Evolutionary conservation across 2,113 vertebrate genomes (phyloP), one percentile per base, ranked within the genome.

Genomic region (Willisornis vidua): DNA sequence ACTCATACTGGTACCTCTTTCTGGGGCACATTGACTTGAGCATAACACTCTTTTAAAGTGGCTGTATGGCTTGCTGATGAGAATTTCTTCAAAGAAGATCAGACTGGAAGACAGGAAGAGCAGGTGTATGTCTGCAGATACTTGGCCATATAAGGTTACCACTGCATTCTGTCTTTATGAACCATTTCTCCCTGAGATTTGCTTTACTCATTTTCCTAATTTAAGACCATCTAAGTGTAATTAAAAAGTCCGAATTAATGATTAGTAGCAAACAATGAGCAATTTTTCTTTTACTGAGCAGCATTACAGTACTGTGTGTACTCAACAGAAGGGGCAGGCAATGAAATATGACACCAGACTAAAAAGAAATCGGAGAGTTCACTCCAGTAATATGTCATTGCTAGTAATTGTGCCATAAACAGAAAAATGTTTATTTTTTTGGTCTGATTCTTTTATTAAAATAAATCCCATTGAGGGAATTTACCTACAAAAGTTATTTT

Each of bases 321-420:
- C 22, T 71, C 74, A 95, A 89, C 35, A 71, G 66, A 90, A 91
- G 84, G 45, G 63, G 24, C 46, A 87, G 74, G 31, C 75, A 90
- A 39, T 86, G 88, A 97, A 96, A 88, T 90, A 96, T 7, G 61
- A 49, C 71, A 10, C 29, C 62, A 88, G 63, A 89, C 63, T 91
- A 79, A 86, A 85, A 96, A 76, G 90, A 92, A 97, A 92, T 85
- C 87, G 86, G 67, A 90, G 76, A 77, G n/a, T 91, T 96, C 93
- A 74, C 81, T 93, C 90, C 68, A 90, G 81, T 76, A 96, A 91
- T 95, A 90, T 46, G 75, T 96, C 88, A 95, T 23, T 59, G 49
- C 68, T 77, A 73, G 68, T 84, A 96, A 95, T 74, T 94, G 71
- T 87, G 58, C 68, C 66, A 90, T 94, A 95, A 96, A 51, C 96